Evolutionary conservation across 2,113 vertebrate genomes (phyloP), one percentile per base, ranked within the genome.

Genomic region (Ptychochromis oligacanthus): DNA sequence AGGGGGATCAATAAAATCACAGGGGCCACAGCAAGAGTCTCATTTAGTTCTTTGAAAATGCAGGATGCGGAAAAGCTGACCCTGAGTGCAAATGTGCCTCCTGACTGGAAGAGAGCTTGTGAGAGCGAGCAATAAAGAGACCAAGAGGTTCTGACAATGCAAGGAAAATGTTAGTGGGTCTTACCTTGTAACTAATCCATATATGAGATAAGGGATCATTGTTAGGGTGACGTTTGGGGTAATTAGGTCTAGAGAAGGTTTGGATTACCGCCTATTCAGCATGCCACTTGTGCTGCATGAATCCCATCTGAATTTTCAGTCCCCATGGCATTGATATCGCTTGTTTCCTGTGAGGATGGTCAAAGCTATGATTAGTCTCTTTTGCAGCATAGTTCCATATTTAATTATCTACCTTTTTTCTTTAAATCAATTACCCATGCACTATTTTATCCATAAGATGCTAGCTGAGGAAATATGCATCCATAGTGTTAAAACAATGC

Each of bases 161-260:
- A 85, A 86, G 75, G 46, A 43, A 86, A 80, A 92, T 89, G 90
- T 91, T 80, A 60, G 74, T 11, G 15, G 91, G 87, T 87, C 85
- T 81, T 91, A 88, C 82, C 78, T 54, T 78, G 82, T 88, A 82
- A 84, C 77, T 88, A 93, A 94, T 94, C 91, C 85, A 86, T 91
- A 93, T 43, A 61, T 79, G 77, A 88, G 88, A 93, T 75, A 80
- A 80, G 38, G 81, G 67, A 72, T 80, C 91, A 82, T 79, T 93
- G 87, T 87, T 15, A 46, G 70, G 61, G 79, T 75, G 77, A 79
- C 13, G 62, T 85, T 91, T 84, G 87, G 81, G 81, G 91, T 94
- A 92, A 95, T 92, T 94, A 88, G 89, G 84, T 89, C 92, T 70
- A 90, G 83, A 91, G 82, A 91, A 84, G 88, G 72, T 72, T 75